These are phyloP conservation scores for Chrysomela aeneicollis DNA, from an alignment of 2,888 invertebrate species.

Conservation along the genomic window DNA sequence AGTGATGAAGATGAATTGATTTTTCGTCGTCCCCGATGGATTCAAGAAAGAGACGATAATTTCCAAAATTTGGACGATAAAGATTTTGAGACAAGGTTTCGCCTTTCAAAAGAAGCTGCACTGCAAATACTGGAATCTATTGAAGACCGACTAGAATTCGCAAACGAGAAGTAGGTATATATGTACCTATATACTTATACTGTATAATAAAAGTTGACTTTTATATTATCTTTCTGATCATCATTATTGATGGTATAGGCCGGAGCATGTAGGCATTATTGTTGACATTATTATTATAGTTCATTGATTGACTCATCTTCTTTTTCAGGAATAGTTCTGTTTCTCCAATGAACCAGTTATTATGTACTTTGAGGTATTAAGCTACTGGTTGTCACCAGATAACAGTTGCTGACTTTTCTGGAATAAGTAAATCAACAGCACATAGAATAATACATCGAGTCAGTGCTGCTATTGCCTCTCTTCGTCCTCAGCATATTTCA, in stretches of 20 bases:
- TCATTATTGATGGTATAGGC: too few species aligned
- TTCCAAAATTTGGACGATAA: slow-evolving; percentile 10
- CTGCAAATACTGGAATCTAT: slow-evolving; percentile 4
- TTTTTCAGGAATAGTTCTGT: slow-evolving; percentile 3
- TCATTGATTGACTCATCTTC: neutral
- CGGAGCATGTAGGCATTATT: slow-evolving; percentile 36
- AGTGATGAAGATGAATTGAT: slow-evolving; percentile 15
- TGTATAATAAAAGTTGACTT: too few species aligned
- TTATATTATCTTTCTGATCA: too few species aligned
- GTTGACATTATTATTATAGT: neutral
- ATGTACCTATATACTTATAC: too few species aligned
- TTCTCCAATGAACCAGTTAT: slow-evolving; percentile 8
- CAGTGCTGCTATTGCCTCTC: slow-evolving; percentile 16
- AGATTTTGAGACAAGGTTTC: slow-evolving; percentile 9
- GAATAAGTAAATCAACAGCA: slow-evolving; percentile 3
- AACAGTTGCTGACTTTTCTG: slow-evolving; percentile 7
- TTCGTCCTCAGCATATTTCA: slow-evolving; percentile 15
- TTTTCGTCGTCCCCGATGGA: slow-evolving; percentile 16
- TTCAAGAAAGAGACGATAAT: slow-evolving; percentile 14
- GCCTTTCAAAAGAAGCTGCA: slow-evolving; percentile 17
- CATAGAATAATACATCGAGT: slow-evolving; percentile 7
- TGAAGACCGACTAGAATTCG: neutral
- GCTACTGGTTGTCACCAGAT: slow-evolving; percentile 14
- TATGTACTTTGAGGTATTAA: slow-evolving; percentile 5
- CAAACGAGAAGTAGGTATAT: neutral